Evolutionary conservation across 2,888 invertebrate genomes (phyloP).

Genomic region (Thereva unica): DNA sequence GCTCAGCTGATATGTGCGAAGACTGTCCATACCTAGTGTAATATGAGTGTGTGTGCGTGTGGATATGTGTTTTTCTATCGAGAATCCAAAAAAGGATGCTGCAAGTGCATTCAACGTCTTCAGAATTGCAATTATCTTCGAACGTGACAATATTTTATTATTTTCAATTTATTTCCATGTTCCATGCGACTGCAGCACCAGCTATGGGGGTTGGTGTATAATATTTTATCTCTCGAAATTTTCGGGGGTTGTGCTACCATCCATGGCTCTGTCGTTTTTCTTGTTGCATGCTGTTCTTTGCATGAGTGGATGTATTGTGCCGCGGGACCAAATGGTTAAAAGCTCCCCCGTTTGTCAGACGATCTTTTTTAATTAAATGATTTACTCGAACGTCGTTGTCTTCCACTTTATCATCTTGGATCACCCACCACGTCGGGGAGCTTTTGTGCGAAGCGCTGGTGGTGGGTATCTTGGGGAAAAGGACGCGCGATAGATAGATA

Average conservation of each 20-base stretch:
- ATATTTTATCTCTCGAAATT: conserved; percentile 16
- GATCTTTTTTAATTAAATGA: conserved; percentile 26
- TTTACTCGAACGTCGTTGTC: conserved; percentile 22
- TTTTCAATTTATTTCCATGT: conserved; percentile 47
- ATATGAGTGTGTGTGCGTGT: neutral
- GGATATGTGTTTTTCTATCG: neutral
- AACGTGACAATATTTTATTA: conserved; percentile 49
- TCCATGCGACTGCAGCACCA: conserved; percentile 10
- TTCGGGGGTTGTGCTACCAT: neutral
- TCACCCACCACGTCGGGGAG: conserved; percentile 2
- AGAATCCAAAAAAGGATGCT: neutral
- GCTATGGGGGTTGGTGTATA: neutral
- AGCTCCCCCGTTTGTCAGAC: conserved; percentile 3
- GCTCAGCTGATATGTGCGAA: no score
- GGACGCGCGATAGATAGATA: neutral
- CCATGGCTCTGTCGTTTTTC: conserved; percentile 14
- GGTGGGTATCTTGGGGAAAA: neutral
- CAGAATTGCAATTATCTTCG: conserved; percentile 45
- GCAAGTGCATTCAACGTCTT: conserved; percentile 40
- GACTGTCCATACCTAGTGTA: conserved; percentile 1
- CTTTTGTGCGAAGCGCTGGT: neutral
- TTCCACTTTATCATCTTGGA: conserved; percentile 17
- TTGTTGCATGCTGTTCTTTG: no score
- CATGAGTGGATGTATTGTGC: no score
- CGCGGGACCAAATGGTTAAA: conserved; percentile 4